Base-by-base conservation (phyloP, 2,113 vertebrate species). In the Carassius gibelio region DNA sequence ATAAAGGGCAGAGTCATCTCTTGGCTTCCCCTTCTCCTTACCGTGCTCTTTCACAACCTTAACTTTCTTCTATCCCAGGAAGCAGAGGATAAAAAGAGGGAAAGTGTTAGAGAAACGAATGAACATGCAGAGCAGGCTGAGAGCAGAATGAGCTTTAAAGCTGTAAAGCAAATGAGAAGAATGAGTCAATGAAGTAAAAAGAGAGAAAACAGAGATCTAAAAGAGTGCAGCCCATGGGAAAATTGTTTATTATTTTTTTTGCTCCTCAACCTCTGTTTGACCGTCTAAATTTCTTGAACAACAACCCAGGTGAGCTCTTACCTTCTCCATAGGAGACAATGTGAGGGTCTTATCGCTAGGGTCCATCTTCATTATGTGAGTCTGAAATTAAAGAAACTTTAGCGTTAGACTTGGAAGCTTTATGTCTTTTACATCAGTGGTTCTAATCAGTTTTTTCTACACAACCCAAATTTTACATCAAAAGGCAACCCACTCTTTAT, bases 261-360 rank as follows among this genome's bases (percentile, higher is more conserved):
- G 57, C 10, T 5, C 21, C 6, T 42, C 6, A 14, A 79, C 21
- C 34, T 38, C 19, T 38, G 17, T 71, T 71, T 36, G 50, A 30
- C 15, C 75, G 13, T 77, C 52, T 36, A 77, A 77, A 61, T 50
- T 15, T 17, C 21, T 83, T 30, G 17, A 26, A 68, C 1, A 84
- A 5, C 42, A 42, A 42, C 42, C 23, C 57, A 34, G 45, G 30
- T 10, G 26, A 59, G 75, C 38, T 15, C 50, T 88, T 90, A 95
- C 94, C 93, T 95, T 95, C 50, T 93, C 91, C 34, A 95, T 90
- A 5, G 93, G 95, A 88, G 93, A 93, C 71, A 95, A 89, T 4
- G 84, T 90, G 55, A 93, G 87, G 0, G 85, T 86, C 85, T 94
- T 89, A 71, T 94, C 90, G 5, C 80, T 23, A 8, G 93, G 88